Base-by-base conservation (phyloP, 2,888 invertebrate species). In the Vannuccia rotundouncinata region DNA sequence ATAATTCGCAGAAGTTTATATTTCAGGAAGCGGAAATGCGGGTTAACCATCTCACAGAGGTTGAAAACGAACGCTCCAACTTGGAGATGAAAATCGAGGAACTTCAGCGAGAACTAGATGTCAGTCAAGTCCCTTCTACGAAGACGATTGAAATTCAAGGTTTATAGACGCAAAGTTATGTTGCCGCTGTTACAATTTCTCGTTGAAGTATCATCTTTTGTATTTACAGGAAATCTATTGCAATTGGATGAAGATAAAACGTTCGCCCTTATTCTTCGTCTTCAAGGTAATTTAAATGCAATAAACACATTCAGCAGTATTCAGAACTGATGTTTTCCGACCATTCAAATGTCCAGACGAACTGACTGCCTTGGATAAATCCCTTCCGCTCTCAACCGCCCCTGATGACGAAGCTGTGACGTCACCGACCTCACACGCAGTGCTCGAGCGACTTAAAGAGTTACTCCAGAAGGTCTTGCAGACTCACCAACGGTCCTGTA, bases 261-360 rank as follows among this genome's bases (percentile, higher is more conserved):
- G 5, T 66, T 66, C 25, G 66, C 13, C 13, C 66, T 66, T 5
- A 5, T 66, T 2, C 66, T 66, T 13, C 66, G 22, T 22, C 66
- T 66, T 66, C 66, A 66, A 22, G 66, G 66, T 66, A 66, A 17
- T n/a, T n/a, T n/a, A n/a, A n/a, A n/a, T n/a, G n/a, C n/a, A n/a
- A n/a, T n/a, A n/a, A n/a, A n/a, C n/a, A n/a, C n/a, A n/a, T n/a
- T n/a, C n/a, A n/a, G n/a, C n/a, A n/a, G n/a, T n/a, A n/a, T n/a
- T n/a, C n/a, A n/a, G n/a, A n/a, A n/a, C n/a, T n/a, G n/a, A n/a
- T n/a, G n/a, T n/a, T n/a, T n/a, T n/a, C n/a, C n/a, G n/a, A n/a
- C n/a, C n/a, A n/a, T n/a, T n/a, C n/a, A n/a, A n/a, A n/a, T n/a
- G n/a, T n/a, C 5, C 66, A 66, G 66, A 66, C 25, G 66, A 66